A percentile compares a stretch with the other conserved stretches of the same genome.
phyloP scores from a whole-genome alignment of 2,113 vertebrate species.

The Willisornis vidua region DNA sequence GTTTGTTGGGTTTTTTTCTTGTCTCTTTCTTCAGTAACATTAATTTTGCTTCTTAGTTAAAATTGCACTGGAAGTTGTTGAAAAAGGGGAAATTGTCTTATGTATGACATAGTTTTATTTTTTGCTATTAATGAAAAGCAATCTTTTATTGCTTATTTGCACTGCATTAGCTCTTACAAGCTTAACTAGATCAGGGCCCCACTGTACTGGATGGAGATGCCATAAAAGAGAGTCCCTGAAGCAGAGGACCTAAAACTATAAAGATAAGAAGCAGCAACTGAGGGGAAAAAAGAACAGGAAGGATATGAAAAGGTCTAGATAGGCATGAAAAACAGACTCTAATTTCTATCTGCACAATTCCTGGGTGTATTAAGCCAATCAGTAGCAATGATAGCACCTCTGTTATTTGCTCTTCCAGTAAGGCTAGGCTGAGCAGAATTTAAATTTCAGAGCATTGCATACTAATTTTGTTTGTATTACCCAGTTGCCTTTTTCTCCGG shows the following conservation, averaged over 20 bases:
- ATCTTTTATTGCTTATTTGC: background rate
- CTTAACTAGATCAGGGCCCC: background rate
- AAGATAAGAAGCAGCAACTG: background rate
- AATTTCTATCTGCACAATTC: conserved; percentile 13
- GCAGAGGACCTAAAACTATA: background rate
- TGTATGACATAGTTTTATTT: background rate
- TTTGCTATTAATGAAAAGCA: background rate
- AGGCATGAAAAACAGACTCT: background rate
- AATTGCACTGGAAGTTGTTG: background rate
- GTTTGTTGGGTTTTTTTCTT: background rate
- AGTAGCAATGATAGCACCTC: conserved; percentile 45
- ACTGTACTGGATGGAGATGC: background rate
- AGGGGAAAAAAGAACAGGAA: background rate
- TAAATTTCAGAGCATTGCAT: conserved; percentile 38
- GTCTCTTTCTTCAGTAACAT: background rate
- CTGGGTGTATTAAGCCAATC: conserved; percentile 33
- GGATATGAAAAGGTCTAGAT: background rate
- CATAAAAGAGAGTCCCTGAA: background rate
- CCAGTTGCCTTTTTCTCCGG: background rate
- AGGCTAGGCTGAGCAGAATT: conserved; percentile 23
- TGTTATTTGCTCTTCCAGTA: conserved; percentile 44
- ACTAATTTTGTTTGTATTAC: conserved; percentile 27
- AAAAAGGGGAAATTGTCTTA: background rate
- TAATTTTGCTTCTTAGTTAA: background rate
- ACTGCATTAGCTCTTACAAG: background rate